Base-by-base conservation (phyloP, 2,888 invertebrate genomes). In the Epinotia demarniana region DNA sequence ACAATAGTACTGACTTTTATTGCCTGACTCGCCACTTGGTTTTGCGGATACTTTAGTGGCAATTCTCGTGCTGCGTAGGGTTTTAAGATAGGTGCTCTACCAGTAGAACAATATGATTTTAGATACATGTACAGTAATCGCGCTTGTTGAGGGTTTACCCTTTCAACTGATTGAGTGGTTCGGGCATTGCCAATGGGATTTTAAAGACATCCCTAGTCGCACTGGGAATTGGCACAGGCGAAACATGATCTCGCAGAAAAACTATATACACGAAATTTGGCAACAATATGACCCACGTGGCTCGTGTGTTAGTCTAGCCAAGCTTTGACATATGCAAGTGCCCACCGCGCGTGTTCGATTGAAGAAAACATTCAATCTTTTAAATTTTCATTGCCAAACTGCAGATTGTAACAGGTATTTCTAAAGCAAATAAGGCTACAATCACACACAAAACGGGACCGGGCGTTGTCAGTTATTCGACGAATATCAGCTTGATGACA, bases 321-420 rank as follows among this genome's bases (percentile, higher is more conserved):
- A 55, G 66, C 66, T 18, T 66, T 66, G 66, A 33, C 66, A 66
- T 53, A 66, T 53, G 23, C 27, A 53, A 66, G 66, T 27, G 3
- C 4, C 2, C 11, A 61, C n/a, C 46, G 12, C 46, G 0, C 13
- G 8, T 2, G 9, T 49, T 18, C 19, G 1, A 2, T 5, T 49
- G 23, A 8, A 53, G 53, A 53, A n/a, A 53, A 53, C 3, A 46
- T 3, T 3, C 4, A 46, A 46, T 46, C 13, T 46, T 46, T 12
- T 46, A 3, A 13, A 46, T 13, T 39, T 4, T 46, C 46, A 46
- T 13, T 46, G 46, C 4, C 46, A 46, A 46, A 46, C 46, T 13
- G 46, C 46, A 46, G 46, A 46, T 46, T 9, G 3, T 46, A 63
- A 46, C 8, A 49, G 9, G 11, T 16, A 49, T 16, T 6, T 57